phyloP scores from a whole-genome alignment of 2,113 vertebrate species.

The Pogona vitticeps region DNA sequence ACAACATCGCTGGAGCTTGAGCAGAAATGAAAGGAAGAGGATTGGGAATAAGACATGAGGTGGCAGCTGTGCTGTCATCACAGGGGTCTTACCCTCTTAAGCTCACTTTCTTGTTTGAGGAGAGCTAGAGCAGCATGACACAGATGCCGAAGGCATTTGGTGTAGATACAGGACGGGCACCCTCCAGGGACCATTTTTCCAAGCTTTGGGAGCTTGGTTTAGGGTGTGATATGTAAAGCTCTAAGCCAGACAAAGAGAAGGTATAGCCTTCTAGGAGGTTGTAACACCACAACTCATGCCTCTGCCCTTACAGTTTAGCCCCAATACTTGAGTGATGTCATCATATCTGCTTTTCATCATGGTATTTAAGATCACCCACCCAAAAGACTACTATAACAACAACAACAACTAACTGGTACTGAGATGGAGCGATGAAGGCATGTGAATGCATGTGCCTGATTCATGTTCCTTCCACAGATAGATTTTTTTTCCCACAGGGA shows the following conservation, averaged over 20 bases:
- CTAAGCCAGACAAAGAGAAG: not conserved
- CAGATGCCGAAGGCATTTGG: not conserved
- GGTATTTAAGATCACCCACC: too few species aligned
- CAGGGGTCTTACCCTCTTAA: not conserved
- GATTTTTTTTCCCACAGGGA: too few species aligned
- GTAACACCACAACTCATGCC: not conserved
- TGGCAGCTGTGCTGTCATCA: not conserved
- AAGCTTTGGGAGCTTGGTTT: not conserved
- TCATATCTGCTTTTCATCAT: too few species aligned
- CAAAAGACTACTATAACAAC: too few species aligned
- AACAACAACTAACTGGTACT: too few species aligned
- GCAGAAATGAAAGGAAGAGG: conserved; percentile 35
- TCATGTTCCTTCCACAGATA: too few species aligned
- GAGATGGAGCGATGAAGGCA: too few species aligned
- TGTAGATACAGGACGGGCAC: not conserved
- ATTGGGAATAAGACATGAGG: conserved; percentile 17
- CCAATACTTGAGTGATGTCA: too few species aligned
- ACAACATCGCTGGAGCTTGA: not conserved
- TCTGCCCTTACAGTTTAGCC: too few species aligned
- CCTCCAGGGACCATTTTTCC: not conserved
- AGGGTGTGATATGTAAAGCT: not conserved
- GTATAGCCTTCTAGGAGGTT: not conserved
- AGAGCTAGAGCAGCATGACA: not conserved
- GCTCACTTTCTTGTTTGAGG: not conserved
- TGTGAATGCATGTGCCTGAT: too few species aligned